These are phyloP conservation scores for Chloroclystis v-ata DNA, from an alignment of 2,888 invertebrate genomes.

Conservation along the genomic window DNA sequence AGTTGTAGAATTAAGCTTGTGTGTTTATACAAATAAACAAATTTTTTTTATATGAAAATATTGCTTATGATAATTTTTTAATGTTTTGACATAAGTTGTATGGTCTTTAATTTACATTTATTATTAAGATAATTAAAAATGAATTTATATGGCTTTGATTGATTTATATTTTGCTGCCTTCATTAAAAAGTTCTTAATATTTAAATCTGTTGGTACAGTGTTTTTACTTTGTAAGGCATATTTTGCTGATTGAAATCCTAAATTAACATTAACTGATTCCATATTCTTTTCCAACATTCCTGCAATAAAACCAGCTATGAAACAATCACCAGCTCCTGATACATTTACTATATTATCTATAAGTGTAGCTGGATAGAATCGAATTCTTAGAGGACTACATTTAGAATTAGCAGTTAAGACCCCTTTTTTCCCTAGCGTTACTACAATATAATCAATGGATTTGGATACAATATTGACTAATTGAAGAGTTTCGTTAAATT, in stretches of 20 bases:
- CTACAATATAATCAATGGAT: constrained; percentile 75
- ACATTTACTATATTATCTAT: constrained; percentile 80
- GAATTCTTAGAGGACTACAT: constrained; percentile 27
- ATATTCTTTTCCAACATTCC: constrained; percentile 76
- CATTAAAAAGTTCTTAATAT: constrained; percentile 7
- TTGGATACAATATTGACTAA: constrained; percentile 59
- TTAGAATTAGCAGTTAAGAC: constrained; percentile 63
- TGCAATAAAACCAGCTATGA: constrained; percentile 83
- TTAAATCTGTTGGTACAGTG: constrained; percentile 75
- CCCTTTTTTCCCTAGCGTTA: constrained; percentile 81
- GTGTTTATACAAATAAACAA: neutral
- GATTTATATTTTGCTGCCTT: constrained; percentile 8
- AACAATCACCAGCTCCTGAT: constrained; percentile 91
- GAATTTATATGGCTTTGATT: constrained; percentile 7
- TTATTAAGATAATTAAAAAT: neutral
- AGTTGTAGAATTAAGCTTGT: neutral
- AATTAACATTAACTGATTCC: constrained; percentile 78
- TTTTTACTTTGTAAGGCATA: constrained; percentile 76
- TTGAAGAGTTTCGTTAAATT: constrained; percentile 44
- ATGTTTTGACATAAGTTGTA: too few species aligned
- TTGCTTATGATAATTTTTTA: too few species aligned
- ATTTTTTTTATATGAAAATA: too few species aligned
- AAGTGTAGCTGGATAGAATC: constrained; percentile 58
- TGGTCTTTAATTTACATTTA: neutral
- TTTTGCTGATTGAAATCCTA: constrained; percentile 81